Conservation (phyloP, 1,140 invertebrate genomes). For the Drosophila mayri region DNA sequence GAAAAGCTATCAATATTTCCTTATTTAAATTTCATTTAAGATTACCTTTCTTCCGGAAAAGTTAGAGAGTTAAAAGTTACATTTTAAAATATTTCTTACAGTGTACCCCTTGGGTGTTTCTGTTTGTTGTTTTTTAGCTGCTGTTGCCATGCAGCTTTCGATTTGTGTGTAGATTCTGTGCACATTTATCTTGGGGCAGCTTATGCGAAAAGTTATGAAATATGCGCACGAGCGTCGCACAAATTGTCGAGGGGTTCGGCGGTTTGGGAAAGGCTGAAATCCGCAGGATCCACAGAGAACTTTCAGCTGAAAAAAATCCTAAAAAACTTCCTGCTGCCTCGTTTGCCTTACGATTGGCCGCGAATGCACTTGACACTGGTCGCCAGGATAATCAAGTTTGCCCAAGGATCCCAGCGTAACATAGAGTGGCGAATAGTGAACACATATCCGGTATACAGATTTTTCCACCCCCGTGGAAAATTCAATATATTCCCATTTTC, state of each 20-base stretch:
- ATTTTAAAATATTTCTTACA: constrained; percentile 21
- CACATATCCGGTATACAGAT: constrained; percentile 1
- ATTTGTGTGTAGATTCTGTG: constrained; percentile 77
- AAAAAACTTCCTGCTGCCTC: constrained; percentile 14
- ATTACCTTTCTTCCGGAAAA: no score
- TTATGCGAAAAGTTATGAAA: constrained; percentile 84
- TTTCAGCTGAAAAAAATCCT: constrained; percentile 7
- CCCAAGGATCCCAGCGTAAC: neutral
- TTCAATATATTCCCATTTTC: constrained; percentile 10
- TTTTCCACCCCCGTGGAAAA: constrained; percentile 9
- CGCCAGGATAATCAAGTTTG: constrained; percentile 34
- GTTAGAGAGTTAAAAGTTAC: no score
- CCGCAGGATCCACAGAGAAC: neutral
- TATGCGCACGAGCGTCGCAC: constrained; percentile 76
- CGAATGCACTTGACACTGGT: constrained; percentile 48
- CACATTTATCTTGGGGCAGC: constrained; percentile 83
- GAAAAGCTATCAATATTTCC: no score
- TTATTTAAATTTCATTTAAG: no score
- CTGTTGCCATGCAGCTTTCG: constrained; percentile 76
- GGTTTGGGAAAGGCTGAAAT: neutral
- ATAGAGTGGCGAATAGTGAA: constrained; percentile 14
- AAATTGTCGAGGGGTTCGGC: constrained; percentile 60
- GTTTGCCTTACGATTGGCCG: constrained; percentile 27
- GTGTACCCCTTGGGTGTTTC: constrained; percentile 27
- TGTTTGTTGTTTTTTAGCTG: constrained; percentile 42